phyloP scores from a whole-genome alignment of 1,140 invertebrate species.

The Neodiprion pinetum region DNA sequence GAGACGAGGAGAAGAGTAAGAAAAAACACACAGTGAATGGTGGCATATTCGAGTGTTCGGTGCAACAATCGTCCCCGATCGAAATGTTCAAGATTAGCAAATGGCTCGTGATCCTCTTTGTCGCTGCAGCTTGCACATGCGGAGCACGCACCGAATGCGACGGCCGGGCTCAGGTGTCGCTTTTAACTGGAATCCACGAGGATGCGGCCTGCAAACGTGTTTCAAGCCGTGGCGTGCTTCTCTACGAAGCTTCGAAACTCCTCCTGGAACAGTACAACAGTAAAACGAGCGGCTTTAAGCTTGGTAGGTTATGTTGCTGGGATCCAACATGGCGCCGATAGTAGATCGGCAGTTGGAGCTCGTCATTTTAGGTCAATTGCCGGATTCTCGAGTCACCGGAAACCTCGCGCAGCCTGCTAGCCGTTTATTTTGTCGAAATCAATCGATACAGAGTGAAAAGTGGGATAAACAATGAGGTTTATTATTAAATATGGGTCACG shows the following conservation, averaged over 20 bases:
- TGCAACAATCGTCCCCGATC: too few species aligned
- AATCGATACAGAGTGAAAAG: too few species aligned
- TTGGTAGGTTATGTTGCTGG: conserved; percentile 38
- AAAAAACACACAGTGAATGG: background rate
- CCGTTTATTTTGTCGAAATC: too few species aligned
- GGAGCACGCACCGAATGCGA: conserved; percentile 48
- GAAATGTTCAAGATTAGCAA: background rate
- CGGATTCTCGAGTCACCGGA: too few species aligned
- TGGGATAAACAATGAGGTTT: too few species aligned
- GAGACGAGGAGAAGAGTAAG: background rate
- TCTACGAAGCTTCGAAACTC: conserved; percentile 52
- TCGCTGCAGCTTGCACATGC: conserved; percentile 51
- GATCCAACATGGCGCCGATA: too few species aligned
- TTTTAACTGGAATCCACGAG: conserved; percentile 49
- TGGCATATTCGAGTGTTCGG: too few species aligned
- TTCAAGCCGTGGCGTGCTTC: conserved; percentile 47
- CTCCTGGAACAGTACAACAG: conserved; percentile 51
- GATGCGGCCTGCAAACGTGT: conserved; percentile 47
- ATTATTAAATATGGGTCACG: too few species aligned
- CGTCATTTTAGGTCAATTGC: too few species aligned
- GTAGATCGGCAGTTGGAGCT: too few species aligned
- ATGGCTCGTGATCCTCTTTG: conserved; percentile 36
- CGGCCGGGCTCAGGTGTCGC: conserved; percentile 41
- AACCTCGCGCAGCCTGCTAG: too few species aligned
- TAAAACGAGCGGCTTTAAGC: conserved; percentile 43